phyloP scores from a whole-genome alignment of 1,140 invertebrate genomes.

The Drosophila ficusphila region DNA sequence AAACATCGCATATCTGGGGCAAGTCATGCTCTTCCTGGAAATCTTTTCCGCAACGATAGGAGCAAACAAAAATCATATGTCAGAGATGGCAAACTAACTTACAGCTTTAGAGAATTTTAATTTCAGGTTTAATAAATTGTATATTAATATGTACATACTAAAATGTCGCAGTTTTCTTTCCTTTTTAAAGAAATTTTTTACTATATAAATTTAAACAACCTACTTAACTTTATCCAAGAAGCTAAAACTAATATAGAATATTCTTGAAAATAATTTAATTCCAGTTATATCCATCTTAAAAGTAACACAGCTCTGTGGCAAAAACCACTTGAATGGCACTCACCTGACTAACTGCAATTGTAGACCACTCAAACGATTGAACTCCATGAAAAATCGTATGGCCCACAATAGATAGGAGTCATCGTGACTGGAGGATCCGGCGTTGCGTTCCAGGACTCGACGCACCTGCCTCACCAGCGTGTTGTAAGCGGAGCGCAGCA shows the following conservation, averaged over 20 bases:
- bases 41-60: slow-evolving; percentile 42
- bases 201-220: no score
- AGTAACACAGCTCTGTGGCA: not conserved
- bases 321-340: slow-evolving; percentile 50
- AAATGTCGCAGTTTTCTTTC: no score
- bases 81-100: slow-evolving; percentile 10
- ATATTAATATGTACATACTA: no score
- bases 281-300: not conserved
- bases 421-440: slow-evolving; percentile 88
- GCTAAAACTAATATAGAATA: no score
- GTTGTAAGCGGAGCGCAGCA: slow-evolving; percentile 96
- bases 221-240: no score
- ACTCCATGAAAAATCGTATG: slow-evolving; percentile 98
- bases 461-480: slow-evolving; percentile 83
- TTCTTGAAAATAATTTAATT: not conserved
- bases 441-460: slow-evolving; percentile 81
- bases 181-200: no score
- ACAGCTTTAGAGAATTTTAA: not conserved
- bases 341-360: slow-evolving; percentile 95
- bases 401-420: slow-evolving; percentile 97
- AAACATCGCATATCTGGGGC: slow-evolving; percentile 27
- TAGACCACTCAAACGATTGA: slow-evolving; percentile 94
- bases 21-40: slow-evolving; percentile 9
- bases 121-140: no score
- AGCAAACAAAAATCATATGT: slow-evolving; percentile 41